Conservation (phyloP, 2,797 vertebrate genomes). For the Helicolenus hilgendorfi region DNA sequence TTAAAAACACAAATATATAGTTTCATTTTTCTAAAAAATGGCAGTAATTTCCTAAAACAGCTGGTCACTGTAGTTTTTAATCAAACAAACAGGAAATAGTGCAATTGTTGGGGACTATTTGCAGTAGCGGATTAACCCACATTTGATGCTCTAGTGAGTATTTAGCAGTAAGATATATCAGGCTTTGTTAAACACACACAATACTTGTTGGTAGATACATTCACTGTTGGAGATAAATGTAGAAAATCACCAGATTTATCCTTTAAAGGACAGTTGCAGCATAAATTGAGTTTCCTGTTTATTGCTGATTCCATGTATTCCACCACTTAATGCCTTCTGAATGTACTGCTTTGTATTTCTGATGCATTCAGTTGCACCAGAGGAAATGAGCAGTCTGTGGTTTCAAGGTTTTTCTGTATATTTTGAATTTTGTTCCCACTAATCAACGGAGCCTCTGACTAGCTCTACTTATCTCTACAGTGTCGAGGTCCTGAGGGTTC, state of each 20-base stretch:
- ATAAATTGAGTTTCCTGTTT: background rate
- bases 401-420: background rate
- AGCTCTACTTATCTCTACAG: background rate
- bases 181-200: background rate
- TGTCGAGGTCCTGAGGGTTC: slow-evolving; percentile 12
- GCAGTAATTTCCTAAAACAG: background rate
- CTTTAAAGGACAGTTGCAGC: background rate
- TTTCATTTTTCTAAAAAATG: background rate
- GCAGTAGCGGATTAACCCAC: background rate
- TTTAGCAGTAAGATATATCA: background rate
- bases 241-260: background rate
- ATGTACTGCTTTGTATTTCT: background rate
- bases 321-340: slow-evolving; percentile 27
- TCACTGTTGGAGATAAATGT: background rate
- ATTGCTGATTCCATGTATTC: background rate
- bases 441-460: background rate
- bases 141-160: background rate
- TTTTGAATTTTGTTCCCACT: background rate
- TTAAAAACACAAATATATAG: background rate
- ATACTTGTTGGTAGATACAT: background rate
- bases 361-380: background rate
- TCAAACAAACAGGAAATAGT: background rate
- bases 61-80: background rate
- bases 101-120: background rate
- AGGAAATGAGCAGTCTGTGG: background rate